Base-by-base conservation (phyloP, 37 sponge, comb jelly and placozoan genomes). In the Chondrosia reniformis region DNA sequence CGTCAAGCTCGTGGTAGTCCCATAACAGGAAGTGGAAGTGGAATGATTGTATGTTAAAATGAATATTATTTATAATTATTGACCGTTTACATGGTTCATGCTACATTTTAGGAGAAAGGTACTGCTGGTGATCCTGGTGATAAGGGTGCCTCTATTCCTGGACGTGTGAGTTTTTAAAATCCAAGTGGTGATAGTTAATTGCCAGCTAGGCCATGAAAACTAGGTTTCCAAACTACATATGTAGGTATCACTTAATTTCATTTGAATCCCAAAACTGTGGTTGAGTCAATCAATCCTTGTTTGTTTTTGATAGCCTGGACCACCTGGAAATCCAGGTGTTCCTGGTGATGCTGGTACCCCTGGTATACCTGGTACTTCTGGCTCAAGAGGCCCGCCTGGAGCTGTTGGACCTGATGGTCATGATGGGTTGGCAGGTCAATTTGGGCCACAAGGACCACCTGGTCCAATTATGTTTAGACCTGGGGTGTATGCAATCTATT, bases 381-480 rank as follows among this genome's bases (percentile, higher is more conserved):
- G 77, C 4, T 33, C 24, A 28, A 76, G 32, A 19, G 77, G 77
- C 10, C 7, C 41, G 0, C 57, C 77, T 55, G 77, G 77, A 15
- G 22, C 55, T 24, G 61, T 59, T 25, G 78, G 78, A 56, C 78
- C 42, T 41, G 32, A 41, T 7, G 44, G 78, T 10, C 46, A 30
- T 0, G 59, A 38, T 41, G 78, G 78, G n/a, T 27, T 10, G 6
- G 25, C 24, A 4, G 78, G 78, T 17, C 78, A 59, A 59, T 5
- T 27, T 5, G 78, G 78, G 19, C 45, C 44, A 0, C 63, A 36
- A 52, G 78, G 78, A 31, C 7, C 58, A 39, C 78, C 59, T 21
- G 78, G 78, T 36, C 28, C 36, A 3, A 41, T 69, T 34, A 36
- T 69, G 72, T 69, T 39, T 44, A 69, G 72, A 25, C 72, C 72